Evolutionary conservation across 37 sponge, comb jelly and placozoan genomes (phyloP), one percentile per base, ranked within the genome.

Genomic region (Agelas oroides): DNA sequence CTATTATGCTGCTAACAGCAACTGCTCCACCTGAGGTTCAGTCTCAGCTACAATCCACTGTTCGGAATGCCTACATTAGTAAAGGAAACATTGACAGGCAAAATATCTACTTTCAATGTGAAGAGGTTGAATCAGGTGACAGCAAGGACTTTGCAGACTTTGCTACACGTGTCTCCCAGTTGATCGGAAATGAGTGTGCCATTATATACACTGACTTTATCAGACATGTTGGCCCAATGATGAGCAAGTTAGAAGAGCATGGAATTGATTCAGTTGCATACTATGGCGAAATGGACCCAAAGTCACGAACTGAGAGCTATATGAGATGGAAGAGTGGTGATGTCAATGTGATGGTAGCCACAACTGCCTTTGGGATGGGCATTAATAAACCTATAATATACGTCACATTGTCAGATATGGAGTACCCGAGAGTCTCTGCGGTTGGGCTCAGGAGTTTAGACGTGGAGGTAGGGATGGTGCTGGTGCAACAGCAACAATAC

Each of bases 131-230:
- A 18, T 70, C 23, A 21, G 71, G 34, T 36, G 71, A 36, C 28
- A n/a, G n/a, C n/a, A 70, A 35, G 21, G 31, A 23, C 6, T 56
- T 56, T 56, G 58, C 58, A 56, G 58, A 56, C 58, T 56, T 19
- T 56, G 58, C 18, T 56, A 19, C 58, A 19, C 17, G 18, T 56
- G 18, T 56, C 15, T n/a, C n/a, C n/a, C n/a, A n/a, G n/a, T 19
- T 15, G 15, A 23, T n/a, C 34, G 38, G 71, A 33, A 34, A 70
- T n/a, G 21, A 33, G 18, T 33, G 63, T 33, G 67, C 80, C 17
- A 65, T 79, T n/a, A 40, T 79, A 17, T 79, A 79, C 65, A 65
- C 66, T n/a, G 80, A 65, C 54, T 79, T 79, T n/a, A 79, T 79
- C 41, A 53, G 37, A 41, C 24, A 79, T 65, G 33, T 79, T 40